Evolutionary conservation across 2,797 vertebrate genomes (phyloP).

Genomic region (Coilia nasus): DNA sequence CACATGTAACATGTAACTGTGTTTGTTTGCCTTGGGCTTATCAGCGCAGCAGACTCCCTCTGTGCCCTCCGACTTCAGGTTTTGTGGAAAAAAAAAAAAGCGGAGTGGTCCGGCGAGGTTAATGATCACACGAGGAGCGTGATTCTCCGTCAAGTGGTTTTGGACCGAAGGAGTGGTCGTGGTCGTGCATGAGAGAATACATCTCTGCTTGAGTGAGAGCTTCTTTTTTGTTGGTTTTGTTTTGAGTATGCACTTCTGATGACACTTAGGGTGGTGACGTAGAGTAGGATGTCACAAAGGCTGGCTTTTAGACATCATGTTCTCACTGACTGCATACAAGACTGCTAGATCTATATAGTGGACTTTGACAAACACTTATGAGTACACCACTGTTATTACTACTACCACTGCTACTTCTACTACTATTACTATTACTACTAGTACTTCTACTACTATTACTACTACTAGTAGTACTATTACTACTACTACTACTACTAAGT

Average conservation of each 20-base stretch:
- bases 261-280: neutral
- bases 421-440: no score
- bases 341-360: neutral
- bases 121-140: constrained; percentile 18
- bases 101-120: neutral
- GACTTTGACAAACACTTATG: no score
- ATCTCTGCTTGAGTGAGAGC: neutral
- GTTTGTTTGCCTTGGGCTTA: constrained; percentile 11
- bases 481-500: neutral
- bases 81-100: neutral
- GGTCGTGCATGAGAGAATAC: neutral
- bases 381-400: no score
- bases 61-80: neutral
- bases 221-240: neutral
- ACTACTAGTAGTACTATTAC: no score
- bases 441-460: no score
- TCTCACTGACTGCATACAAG: neutral
- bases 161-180: neutral
- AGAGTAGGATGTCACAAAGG: neutral
- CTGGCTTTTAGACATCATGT: neutral
- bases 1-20: neutral
- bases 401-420: no score
- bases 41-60: neutral
- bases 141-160: neutral
- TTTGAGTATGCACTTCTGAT: neutral